Conservation (phyloP, 2,113 vertebrate genomes). For the Zosterops japonicus region DNA sequence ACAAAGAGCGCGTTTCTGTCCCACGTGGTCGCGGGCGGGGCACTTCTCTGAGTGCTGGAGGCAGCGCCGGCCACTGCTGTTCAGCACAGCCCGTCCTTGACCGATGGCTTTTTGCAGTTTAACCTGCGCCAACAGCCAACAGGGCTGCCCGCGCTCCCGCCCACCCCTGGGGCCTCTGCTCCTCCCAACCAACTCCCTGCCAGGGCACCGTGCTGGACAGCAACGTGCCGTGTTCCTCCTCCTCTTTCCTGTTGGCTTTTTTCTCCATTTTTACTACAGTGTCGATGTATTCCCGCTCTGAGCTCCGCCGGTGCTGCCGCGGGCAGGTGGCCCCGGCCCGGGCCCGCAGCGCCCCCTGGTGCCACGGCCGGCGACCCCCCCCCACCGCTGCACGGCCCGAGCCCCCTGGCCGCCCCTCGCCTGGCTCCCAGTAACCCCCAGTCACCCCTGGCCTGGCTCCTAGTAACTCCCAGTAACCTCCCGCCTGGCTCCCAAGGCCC, state of each 20-base stretch:
- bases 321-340: background rate
- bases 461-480: background rate
- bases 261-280: accelerated
- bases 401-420: no score
- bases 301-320: background rate
- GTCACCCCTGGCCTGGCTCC: background rate
- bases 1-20: background rate
- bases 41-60: background rate
- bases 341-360: constrained; percentile 24
- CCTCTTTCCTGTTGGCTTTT: background rate
- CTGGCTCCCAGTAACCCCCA: background rate
- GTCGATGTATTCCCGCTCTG: accelerated
- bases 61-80: background rate
- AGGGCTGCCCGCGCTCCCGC: background rate
- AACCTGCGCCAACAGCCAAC: background rate
- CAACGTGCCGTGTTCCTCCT: background rate
- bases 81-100: background rate
- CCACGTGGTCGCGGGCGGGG: background rate
- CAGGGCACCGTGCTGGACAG: background rate
- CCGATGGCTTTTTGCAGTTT: background rate
- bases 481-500: no score
- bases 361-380: background rate
- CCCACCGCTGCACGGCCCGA: background rate
- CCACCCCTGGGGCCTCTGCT: background rate
- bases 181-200: background rate